Base-by-base conservation (phyloP, 2,797 vertebrate species). In the Helostoma temminkii region DNA sequence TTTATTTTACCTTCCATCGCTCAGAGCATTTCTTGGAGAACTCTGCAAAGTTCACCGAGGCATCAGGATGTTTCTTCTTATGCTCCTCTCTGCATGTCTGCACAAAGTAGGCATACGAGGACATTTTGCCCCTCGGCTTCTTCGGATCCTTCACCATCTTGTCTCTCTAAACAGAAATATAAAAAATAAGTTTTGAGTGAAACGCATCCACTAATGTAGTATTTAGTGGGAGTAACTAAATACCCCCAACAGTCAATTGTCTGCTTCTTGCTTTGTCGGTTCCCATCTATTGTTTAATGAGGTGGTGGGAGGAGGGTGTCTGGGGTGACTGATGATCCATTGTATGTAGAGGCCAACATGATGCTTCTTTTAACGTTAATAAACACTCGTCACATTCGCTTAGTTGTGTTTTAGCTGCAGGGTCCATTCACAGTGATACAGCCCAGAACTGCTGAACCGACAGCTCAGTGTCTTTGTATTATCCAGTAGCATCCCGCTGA, bases 21-120 rank as follows among this genome's bases (percentile, higher is more conserved):
- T 98, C 97, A 70, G 97, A 99, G 85, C 97, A 99, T 89, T 97
- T 99, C 95, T 98, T 99, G 89, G 97, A 98, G 93, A 99, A 98
- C 85, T 98, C 97, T 86, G 98, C 93, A 74, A 99, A 99, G 94
- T 98, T 98, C 85, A 99, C 98, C 46, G 89, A 90, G 10, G 95
- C 96, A 66, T 96, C 97, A 6, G 98, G 97, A 76, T 98, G 97
- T 84, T 99, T 99, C 92, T 99, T 99, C 95, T 99, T 99, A 84
- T 99, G 98, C 88, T 99, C 97, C 91, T 97, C 96, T 76, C 97
- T 92, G 85, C 97, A 99, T 18, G 97, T 99, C 93, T 98, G 98
- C 94, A 99, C 98, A 93, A 99, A 99, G 89, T 97, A 98, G 62
- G 98, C 97, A 68, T 99, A 98, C 0, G 97, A 98, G 94, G 98